Percentiles rank a stretch among this genome's conserved stretches.
phyloP scores from a whole-genome alignment of 2,888 invertebrate genomes.

The Glomeris marginata region DNA sequence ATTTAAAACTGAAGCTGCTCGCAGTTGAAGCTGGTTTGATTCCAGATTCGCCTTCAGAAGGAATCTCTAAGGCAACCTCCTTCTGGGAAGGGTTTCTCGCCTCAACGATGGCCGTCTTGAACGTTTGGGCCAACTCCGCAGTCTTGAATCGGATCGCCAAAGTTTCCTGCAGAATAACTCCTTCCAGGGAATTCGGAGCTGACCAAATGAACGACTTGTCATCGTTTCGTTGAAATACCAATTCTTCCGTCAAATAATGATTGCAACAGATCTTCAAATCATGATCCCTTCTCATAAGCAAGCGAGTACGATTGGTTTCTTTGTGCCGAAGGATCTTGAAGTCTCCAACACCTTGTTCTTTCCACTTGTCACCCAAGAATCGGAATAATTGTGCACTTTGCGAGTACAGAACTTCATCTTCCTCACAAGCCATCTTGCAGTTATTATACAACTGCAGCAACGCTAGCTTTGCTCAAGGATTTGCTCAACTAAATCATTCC shows the following conservation, averaged over 20 bases:
- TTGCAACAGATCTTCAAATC: conserved; percentile 76
- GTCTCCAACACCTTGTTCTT: conserved; percentile 35
- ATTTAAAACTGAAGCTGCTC: conserved; percentile 11
- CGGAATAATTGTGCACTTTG: conserved; percentile 32
- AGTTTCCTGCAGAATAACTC: conserved; percentile 51
- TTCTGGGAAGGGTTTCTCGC: conserved; percentile 29
- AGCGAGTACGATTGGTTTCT: conserved; percentile 33
- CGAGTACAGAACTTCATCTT: conserved; percentile 26
- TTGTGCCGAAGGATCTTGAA: conserved; percentile 34
- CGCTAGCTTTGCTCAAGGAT: too few relatives aligned
- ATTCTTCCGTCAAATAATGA: conserved; percentile 50
- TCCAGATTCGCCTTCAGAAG: background rate
- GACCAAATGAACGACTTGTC: conserved; percentile 73
- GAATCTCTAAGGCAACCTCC: background rate
- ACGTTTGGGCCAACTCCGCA: conserved; percentile 54
- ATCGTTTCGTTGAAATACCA: conserved; percentile 56
- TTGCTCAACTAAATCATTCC: too few relatives aligned
- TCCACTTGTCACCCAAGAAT: conserved; percentile 31
- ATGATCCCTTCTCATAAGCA: conserved; percentile 85
- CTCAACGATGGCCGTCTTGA: conserved; percentile 51
- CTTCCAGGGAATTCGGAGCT: conserved; percentile 75
- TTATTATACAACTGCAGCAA: too few relatives aligned
- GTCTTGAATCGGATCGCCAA: conserved; percentile 72
- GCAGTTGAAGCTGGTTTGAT: background rate
- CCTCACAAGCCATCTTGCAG: too few relatives aligned